Evolutionary conservation across 2,797 vertebrate species (phyloP).

Genomic region (Corythornis leucogaster): DNA sequence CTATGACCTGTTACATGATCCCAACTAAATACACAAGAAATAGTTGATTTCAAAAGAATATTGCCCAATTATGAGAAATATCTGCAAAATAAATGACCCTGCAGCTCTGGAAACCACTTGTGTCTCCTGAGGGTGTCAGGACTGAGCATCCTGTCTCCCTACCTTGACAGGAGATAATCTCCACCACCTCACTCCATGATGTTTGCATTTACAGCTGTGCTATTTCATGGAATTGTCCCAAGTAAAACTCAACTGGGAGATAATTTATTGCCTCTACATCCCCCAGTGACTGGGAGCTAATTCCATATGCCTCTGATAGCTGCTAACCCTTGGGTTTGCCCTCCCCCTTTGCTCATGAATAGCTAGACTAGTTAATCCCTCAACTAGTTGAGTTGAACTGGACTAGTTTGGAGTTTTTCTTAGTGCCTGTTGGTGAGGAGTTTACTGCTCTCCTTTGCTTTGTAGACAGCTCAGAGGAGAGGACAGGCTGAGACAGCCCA

Average conservation of each 20-base stretch:
- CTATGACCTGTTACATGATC: background rate
- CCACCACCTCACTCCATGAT: background rate
- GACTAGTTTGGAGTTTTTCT: background rate
- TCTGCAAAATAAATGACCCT: background rate
- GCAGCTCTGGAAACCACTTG: background rate
- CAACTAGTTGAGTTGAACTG: no score
- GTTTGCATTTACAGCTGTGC: background rate
- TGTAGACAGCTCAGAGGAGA: background rate
- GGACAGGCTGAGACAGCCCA: accelerated
- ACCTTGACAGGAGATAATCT: background rate
- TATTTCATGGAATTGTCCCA: background rate
- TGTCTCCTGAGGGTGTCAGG: accelerated
- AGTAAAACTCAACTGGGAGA: background rate
- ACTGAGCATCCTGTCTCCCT: accelerated
- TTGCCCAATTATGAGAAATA: background rate
- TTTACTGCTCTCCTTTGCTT: background rate
- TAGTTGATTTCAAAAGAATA: background rate
- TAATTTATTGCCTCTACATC: accelerated
- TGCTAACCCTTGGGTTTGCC: background rate
- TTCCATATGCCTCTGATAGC: accelerated
- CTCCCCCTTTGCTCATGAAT: background rate
- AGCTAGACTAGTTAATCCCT: background rate
- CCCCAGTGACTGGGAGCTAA: background rate
- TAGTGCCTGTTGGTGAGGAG: accelerated
- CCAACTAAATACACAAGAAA: background rate